phyloP scores from a whole-genome alignment of 2,113 vertebrate genomes.

The Melospiza melodia region DNA sequence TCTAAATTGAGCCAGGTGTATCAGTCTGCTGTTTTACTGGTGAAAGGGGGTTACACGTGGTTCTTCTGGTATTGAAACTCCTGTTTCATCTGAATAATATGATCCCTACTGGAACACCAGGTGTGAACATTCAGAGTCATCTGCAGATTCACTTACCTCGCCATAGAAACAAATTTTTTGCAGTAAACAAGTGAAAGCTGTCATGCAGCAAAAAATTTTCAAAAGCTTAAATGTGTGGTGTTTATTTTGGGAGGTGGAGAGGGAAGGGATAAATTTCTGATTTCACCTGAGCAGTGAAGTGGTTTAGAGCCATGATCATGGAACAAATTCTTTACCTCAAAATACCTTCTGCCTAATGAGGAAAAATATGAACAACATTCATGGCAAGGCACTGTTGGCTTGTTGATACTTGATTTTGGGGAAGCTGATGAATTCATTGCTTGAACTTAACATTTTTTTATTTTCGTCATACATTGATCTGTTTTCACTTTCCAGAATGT shows the following conservation, averaged over 20 bases:
- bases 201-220: background rate
- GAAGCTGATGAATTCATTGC: background rate
- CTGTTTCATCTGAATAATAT: background rate
- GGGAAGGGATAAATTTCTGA: background rate
- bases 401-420: slow-evolving; percentile 12
- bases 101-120: background rate
- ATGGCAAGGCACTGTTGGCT: background rate
- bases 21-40: background rate
- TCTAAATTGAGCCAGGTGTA: background rate
- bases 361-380: background rate
- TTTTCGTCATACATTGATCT: background rate
- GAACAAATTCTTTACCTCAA: background rate
- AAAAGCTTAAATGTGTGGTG: background rate
- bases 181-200: background rate
- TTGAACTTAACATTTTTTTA: background rate
- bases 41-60: background rate
- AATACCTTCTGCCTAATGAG: slow-evolving; percentile 19
- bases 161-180: background rate
- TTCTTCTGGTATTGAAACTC: background rate
- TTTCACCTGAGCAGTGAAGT: background rate
- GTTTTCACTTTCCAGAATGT: background rate
- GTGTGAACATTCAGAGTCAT: background rate
- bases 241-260: background rate
- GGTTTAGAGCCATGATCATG: background rate
- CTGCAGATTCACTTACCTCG: background rate